Percentiles rank a stretch among this genome's conserved stretches.
Conservation (phyloP, 2,113 vertebrate species). For the Leucoraja erinaceus region DNA sequence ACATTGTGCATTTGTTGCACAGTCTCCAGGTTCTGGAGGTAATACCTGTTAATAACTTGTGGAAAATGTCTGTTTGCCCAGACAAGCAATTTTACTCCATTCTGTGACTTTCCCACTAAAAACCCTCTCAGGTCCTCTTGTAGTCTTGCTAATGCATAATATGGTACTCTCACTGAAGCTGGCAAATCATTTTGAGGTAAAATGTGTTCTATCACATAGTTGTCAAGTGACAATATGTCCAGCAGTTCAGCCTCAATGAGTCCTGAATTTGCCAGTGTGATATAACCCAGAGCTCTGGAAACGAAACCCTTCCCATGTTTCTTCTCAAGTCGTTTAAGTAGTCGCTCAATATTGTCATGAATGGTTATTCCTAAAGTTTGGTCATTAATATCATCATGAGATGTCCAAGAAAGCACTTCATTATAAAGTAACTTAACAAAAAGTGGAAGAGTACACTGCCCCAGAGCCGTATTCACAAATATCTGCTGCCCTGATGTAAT, state of each 20-base stretch:
- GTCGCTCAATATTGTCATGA: constrained; percentile 52
- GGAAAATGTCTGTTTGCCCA: constrained; percentile 63
- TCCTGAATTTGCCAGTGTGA: constrained; percentile 57
- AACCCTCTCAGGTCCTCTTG: constrained; percentile 57
- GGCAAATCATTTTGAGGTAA: constrained; percentile 31
- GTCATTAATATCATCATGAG: constrained; percentile 56
- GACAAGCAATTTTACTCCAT: constrained; percentile 50
- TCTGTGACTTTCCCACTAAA: constrained; percentile 48
- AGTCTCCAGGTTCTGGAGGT: constrained; percentile 47
- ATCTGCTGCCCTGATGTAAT: constrained; percentile 68
- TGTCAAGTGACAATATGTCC: constrained; percentile 56
- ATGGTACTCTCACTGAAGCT: constrained; percentile 47
- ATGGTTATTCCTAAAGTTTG: constrained; percentile 50
- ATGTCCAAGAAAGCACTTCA: constrained; percentile 45
- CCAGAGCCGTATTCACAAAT: constrained; percentile 59
- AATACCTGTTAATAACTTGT: constrained; percentile 53
- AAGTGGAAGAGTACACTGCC: constrained; percentile 53
- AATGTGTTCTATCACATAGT: constrained; percentile 46
- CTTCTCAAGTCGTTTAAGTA: constrained; percentile 57
- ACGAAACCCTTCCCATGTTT: constrained; percentile 54
- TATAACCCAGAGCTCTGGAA: constrained; percentile 50
- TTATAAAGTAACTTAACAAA: constrained; percentile 58
- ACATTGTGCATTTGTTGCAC: constrained; percentile 48
- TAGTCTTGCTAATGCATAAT: constrained; percentile 55
- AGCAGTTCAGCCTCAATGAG: constrained; percentile 58